Evolutionary conservation across 2,797 vertebrate species (phyloP).

Genomic region (Channa striata): DNA sequence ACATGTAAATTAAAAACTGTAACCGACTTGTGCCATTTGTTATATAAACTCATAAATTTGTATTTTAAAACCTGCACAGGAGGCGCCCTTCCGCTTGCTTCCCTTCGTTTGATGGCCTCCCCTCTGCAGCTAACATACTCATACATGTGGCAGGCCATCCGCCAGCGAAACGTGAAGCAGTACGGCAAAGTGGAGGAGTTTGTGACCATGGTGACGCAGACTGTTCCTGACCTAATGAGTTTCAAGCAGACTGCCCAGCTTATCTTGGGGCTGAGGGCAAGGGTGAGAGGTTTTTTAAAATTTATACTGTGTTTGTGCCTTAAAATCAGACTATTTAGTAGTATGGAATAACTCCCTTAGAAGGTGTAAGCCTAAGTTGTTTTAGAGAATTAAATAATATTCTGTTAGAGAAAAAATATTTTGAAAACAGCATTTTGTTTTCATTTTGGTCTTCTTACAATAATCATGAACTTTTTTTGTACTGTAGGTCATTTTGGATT

Average conservation of each 20-base stretch:
- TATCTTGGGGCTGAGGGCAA: conserved; percentile 85
- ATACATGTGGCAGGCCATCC: conserved; percentile 84
- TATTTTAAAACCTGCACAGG: conserved; percentile 39
- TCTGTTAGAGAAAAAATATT: too few relatives aligned
- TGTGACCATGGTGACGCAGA: conserved; percentile 81
- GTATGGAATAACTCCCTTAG: too few relatives aligned
- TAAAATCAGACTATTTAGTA: background rate
- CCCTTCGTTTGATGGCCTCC: conserved; percentile 78
- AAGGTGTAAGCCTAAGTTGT: too few relatives aligned
- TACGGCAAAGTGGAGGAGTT: conserved; percentile 86
- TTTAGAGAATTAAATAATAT: too few relatives aligned
- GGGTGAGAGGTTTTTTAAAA: conserved; percentile 73
- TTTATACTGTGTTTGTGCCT: background rate
- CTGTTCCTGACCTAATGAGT: conserved; percentile 83
- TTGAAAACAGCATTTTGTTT: too few relatives aligned
- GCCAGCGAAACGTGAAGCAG: conserved; percentile 74
- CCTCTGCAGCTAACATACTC: conserved; percentile 84
- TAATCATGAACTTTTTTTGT: conserved; percentile 7
- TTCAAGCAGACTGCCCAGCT: conserved; percentile 87
- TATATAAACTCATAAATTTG: too few relatives aligned
- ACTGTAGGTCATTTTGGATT: conserved; percentile 76
- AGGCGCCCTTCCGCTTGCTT: conserved; percentile 70
- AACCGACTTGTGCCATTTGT: too few relatives aligned
- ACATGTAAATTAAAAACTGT: too few relatives aligned
- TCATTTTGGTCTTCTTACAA: background rate